Evolutionary conservation across 2,797 vertebrate species (phyloP).

Genomic region (Rallus crepitans): DNA sequence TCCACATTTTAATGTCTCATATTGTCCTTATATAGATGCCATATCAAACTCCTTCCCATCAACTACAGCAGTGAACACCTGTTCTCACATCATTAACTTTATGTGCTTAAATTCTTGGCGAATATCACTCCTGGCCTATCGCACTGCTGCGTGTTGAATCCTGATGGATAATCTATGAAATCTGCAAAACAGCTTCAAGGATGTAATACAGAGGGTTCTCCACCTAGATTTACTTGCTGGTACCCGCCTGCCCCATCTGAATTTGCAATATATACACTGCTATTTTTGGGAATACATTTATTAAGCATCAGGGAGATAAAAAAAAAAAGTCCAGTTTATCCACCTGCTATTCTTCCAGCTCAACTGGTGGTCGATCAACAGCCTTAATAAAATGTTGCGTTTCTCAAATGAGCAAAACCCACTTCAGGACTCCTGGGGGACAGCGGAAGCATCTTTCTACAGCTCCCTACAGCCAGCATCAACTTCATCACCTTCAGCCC

Average conservation of each 20-base stretch:
- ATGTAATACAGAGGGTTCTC: not conserved
- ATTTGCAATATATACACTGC: not conserved
- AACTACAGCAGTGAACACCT: slow-evolving; percentile 42
- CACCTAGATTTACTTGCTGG: not conserved
- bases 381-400: not conserved
- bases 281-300: not conserved
- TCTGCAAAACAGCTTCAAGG: not conserved
- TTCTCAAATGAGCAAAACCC: slow-evolving; percentile 5
- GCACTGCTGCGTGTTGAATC: not conserved
- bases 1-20: not conserved
- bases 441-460: not conserved
- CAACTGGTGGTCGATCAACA: slow-evolving; percentile 49
- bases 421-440: not conserved
- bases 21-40: not conserved
- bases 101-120: slow-evolving; percentile 27
- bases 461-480: not conserved
- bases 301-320: not conserved
- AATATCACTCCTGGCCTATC: slow-evolving; percentile 19
- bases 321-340: not conserved
- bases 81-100: slow-evolving; percentile 57
- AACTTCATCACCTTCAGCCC: not conserved
- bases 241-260: not conserved
- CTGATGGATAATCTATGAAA: slow-evolving; percentile 16
- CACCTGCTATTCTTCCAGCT: not conserved
- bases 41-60: slow-evolving; percentile 28